phyloP scores from a whole-genome alignment of 2,113 vertebrate species.

The Phyllostomus hastatus region DNA sequence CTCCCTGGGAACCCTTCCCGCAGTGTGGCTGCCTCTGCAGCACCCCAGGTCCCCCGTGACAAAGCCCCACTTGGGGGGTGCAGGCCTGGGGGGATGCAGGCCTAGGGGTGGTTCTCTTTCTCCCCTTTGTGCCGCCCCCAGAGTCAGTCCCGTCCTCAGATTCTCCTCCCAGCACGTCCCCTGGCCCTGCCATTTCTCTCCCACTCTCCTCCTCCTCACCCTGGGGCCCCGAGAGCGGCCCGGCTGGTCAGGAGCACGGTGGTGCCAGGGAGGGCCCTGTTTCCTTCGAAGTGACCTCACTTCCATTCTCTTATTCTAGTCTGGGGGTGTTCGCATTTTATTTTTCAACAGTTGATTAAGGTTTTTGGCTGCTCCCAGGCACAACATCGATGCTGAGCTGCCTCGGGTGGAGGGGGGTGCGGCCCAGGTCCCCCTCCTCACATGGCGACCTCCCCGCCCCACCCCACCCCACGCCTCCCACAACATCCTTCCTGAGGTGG shows the following conservation, averaged over 20 bases:
- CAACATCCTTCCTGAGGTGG: neutral
- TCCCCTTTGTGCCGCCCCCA: neutral
- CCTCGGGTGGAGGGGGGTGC: neutral
- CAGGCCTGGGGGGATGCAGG: no score
- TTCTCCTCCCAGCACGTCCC: neutral
- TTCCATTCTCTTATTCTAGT: neutral
- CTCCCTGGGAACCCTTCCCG: neutral
- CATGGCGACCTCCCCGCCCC: neutral
- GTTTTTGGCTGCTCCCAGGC: neutral
- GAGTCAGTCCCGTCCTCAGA: neutral
- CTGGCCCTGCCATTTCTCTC: neutral
- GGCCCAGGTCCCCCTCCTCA: neutral
- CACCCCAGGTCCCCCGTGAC: rapidly evolving
- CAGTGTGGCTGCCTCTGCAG: neutral
- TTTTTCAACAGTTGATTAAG: neutral
- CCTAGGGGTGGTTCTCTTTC: no score
- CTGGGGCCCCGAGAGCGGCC: neutral
- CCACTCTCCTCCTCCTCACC: neutral
- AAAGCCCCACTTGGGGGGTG: neutral
- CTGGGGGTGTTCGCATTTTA: neutral
- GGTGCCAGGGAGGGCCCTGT: neutral
- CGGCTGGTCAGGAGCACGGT: neutral
- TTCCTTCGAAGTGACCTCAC: neutral
- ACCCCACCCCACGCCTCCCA: neutral
- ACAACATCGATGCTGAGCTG: neutral